These are phyloP conservation scores for Lutra lutra DNA, from an alignment of 2,797 vertebrate genomes.

Conservation along the genomic window DNA sequence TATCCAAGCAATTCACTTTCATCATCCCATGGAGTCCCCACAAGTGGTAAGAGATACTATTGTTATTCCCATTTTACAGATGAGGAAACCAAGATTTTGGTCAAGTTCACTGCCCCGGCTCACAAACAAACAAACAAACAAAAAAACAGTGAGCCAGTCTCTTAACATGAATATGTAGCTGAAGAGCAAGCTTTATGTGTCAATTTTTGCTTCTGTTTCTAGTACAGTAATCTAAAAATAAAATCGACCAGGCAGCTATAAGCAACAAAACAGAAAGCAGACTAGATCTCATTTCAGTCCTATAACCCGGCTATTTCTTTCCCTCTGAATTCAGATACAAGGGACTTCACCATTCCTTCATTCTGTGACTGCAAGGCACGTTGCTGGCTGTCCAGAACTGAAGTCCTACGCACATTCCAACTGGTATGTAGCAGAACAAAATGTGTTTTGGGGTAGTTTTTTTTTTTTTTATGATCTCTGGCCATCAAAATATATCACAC, in stretches of 20 bases:
- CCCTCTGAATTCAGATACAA: background rate
- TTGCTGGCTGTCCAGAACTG: constrained; percentile 18
- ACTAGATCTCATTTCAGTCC: background rate
- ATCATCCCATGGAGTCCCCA: constrained; percentile 31
- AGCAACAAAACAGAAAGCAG: constrained; percentile 5
- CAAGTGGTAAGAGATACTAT: background rate
- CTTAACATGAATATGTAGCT: background rate
- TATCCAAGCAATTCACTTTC: constrained; percentile 41
- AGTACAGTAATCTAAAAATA: constrained; percentile 42
- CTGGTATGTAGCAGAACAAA: constrained; percentile 9
- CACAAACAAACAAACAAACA: background rate
- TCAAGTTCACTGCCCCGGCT: constrained; percentile 49
- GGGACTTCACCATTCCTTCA: background rate
- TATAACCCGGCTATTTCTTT: background rate
- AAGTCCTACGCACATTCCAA: constrained; percentile 41
- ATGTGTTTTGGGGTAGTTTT: background rate
- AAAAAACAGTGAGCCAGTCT: background rate
- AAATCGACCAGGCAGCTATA: background rate
- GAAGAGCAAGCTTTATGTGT: constrained; percentile 35
- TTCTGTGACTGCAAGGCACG: constrained; percentile 3
- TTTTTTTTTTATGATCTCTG: constrained; percentile 21
- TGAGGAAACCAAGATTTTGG: constrained; percentile 33
- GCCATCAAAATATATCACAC: constrained; percentile 57
- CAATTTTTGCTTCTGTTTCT: constrained; percentile 39
- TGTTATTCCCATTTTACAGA: constrained; percentile 48